A percentile compares a stretch with the other conserved stretches of the same genome.
phyloP scores from a whole-genome alignment of 2,888 invertebrate genomes.

The Priocnemis perturbator region DNA sequence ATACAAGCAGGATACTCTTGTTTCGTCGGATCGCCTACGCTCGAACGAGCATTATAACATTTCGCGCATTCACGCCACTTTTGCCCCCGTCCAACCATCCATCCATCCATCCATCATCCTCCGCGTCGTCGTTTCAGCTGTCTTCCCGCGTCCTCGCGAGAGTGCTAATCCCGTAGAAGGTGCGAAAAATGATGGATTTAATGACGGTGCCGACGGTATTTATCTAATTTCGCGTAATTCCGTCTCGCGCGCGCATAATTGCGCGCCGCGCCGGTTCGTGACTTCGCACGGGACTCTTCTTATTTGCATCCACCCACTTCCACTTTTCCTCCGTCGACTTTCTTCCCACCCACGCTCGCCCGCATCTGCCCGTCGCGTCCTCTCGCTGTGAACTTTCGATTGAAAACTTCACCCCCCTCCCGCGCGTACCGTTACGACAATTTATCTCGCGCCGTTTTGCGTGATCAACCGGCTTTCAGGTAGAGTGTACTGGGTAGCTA shows the following conservation, averaged over 20 bases:
- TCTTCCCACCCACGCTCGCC: too few species aligned
- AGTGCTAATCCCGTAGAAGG: neutral
- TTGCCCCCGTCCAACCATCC: too few species aligned
- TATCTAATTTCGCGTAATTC: neutral
- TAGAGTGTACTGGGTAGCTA: neutral
- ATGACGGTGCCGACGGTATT: neutral
- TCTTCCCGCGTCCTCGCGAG: neutral
- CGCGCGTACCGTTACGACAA: constrained; percentile 34
- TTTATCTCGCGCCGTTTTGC: constrained; percentile 25
- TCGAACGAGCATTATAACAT: too few species aligned
- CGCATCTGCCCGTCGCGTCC: neutral
- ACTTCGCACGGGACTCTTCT: neutral
- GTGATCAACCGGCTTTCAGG: neutral
- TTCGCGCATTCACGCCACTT: too few species aligned
- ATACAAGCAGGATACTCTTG: too few species aligned
- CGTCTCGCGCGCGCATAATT: neutral
- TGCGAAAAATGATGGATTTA: neutral
- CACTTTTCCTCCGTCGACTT: too few species aligned
- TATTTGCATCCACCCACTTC: neutral
- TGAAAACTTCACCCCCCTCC: neutral
- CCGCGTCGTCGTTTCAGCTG: too few species aligned
- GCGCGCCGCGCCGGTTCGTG: neutral
- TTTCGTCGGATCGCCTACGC: too few species aligned
- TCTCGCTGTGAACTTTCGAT: neutral
- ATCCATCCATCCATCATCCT: too few species aligned